A percentile compares a stretch with the other conserved stretches of the same genome.
Evolutionary conservation across 2,113 vertebrate species (phyloP).

Genomic region (Xenopus tropicalis): DNA sequence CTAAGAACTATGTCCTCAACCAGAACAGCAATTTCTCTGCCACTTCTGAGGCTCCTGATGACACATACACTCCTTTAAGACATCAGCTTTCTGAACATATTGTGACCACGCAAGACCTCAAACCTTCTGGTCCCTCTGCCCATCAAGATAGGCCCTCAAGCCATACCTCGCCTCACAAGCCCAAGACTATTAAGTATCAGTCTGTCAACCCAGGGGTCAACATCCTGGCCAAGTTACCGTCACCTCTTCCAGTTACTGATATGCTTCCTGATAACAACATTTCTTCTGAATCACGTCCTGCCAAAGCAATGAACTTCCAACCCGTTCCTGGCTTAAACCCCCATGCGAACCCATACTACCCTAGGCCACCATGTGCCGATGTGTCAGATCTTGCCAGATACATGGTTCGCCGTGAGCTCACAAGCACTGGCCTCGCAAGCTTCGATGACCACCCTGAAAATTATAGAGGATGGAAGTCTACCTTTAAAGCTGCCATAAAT

Average conservation of each 20-base stretch:
- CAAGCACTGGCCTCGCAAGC: background rate
- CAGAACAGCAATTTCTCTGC: too few species aligned
- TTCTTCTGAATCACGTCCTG: background rate
- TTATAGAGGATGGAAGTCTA: too few species aligned
- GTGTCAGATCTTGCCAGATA: background rate
- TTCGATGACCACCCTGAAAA: too few species aligned
- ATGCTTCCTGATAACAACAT: background rate
- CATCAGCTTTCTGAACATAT: background rate
- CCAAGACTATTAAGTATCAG: background rate
- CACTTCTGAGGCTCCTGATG: too few species aligned
- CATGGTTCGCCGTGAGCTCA: constrained; percentile 2
- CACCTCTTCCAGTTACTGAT: background rate
- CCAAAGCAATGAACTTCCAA: background rate
- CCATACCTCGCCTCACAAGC: background rate
- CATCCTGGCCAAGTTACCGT: background rate
- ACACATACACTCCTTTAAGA: too few species aligned
- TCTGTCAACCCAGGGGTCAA: background rate
- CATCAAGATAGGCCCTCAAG: background rate
- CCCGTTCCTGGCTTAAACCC: background rate
- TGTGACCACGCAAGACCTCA: background rate
- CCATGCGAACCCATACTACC: background rate
- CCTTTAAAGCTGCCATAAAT: too few species aligned
- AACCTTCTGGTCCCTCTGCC: background rate
- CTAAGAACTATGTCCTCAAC: too few species aligned
- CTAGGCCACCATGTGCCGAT: background rate